phyloP scores from a whole-genome alignment of 2,888 invertebrate genomes.

The Tortricodes alternella region DNA sequence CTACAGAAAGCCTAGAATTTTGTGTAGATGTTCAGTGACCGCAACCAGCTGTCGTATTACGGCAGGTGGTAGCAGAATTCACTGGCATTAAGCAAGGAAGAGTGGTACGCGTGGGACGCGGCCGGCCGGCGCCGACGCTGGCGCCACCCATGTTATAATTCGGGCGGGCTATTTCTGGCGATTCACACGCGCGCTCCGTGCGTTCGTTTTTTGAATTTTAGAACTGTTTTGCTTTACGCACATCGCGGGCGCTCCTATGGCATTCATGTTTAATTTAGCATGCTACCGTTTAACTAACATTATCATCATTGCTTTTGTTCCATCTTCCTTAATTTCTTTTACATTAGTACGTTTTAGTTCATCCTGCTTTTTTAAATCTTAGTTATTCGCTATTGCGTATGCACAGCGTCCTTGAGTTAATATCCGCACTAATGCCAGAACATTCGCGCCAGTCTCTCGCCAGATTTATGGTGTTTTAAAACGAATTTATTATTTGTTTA shows the following conservation, averaged over 20 bases:
- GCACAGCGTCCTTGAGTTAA: slow-evolving; percentile 38
- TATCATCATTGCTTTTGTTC: slow-evolving; percentile 3
- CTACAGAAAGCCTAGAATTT: not conserved
- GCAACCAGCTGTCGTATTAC: slow-evolving; percentile 11
- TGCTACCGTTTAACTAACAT: slow-evolving; percentile 18
- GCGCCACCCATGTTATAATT: slow-evolving; percentile 79
- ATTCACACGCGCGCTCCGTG: slow-evolving; percentile 72
- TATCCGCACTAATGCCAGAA: slow-evolving; percentile 9
- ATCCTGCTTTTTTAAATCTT: not conserved
- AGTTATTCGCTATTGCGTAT: slow-evolving; percentile 19
- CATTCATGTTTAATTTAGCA: slow-evolving; percentile 22
- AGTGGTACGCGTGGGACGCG: not conserved
- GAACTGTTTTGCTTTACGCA: slow-evolving; percentile 40
- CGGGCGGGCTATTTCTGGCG: slow-evolving; percentile 78
- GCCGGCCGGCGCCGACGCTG: slow-evolving; percentile 63
- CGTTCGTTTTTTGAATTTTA: slow-evolving; percentile 67
- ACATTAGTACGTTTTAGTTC: not conserved
- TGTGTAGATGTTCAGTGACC: not conserved
- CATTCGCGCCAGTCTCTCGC: slow-evolving; percentile 41
- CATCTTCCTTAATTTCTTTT: not conserved
- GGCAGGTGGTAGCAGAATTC: slow-evolving; percentile 20
- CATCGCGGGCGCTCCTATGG: slow-evolving; percentile 19
- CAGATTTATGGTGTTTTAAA: slow-evolving; percentile 57
- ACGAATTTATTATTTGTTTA: slow-evolving; percentile 60
- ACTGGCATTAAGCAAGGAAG: slow-evolving; percentile 10